Base-by-base conservation (phyloP, 2,113 vertebrate species). In the Prolemur simus region DNA sequence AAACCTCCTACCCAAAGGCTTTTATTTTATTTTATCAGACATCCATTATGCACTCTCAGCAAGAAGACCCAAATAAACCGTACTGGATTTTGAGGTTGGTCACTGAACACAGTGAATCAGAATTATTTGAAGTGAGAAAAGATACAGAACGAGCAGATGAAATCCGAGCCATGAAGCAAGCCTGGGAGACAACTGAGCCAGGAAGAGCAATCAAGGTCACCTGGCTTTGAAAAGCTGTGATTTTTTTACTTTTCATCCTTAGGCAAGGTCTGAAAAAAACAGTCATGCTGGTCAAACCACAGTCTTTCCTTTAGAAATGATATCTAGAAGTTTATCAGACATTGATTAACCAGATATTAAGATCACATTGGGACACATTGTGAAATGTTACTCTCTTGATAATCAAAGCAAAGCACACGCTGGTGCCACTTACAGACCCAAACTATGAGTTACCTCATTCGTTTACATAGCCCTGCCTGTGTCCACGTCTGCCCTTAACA, bases 111-210 rank as follows among this genome's bases (percentile, higher is more conserved):
- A 98, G 39, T 71, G 98, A 99, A 45, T 87, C 94, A 0, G 98
- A 99, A 0, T 34, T 80, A 34, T 87, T 99, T 7, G 98, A 99
- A 39, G 94, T 99, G 83, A 99, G 96, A 95, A 99, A 98, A 97
- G 99, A 99, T 94, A 99, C 98, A 0, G 98, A 99, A 83, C 98
- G 98, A 97, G 87, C 86, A 60, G 99, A 99, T 89, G 98, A 99
- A 97, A 99, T 99, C 95, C 99, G 96, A 98, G 98, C 99, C 93
- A 98, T 99, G 97, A 99, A 99, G 98, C 98, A 98, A 94, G 99
- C 99, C n/a, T 99, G 99, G 99, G 99, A 99, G 96, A 97, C 96
- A n/a, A 98, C 98, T 0, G 99, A 99, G 69, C 99, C 99, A 2
- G 99, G 99, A 87, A 99, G 99, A 90, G 95, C 98, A 49, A 93